A percentile compares a stretch with the other conserved stretches of the same genome.
phyloP scores from a whole-genome alignment of 2,888 invertebrate genomes.

The Caenorhabditis drosophilae region DNA sequence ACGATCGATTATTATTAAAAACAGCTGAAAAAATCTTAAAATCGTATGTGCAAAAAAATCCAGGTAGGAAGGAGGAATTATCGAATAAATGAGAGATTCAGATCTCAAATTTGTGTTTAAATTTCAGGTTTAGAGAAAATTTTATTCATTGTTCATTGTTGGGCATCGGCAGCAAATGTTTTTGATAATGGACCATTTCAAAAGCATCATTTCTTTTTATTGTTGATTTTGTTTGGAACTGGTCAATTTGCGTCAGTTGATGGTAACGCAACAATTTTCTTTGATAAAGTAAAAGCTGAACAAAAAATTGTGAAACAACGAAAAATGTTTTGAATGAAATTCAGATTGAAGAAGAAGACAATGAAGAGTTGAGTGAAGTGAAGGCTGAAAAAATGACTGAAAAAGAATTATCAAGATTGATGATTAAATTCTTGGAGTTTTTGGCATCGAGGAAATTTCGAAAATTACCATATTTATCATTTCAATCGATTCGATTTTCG shows the following conservation, averaged over 20 bases:
- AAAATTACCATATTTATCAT: slow-evolving; percentile 26
- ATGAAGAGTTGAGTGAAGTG: background rate
- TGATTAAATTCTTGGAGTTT: slow-evolving; percentile 43
- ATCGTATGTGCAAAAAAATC: slow-evolving; percentile 14
- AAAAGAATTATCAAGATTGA: slow-evolving; percentile 15
- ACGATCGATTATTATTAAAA: slow-evolving; percentile 6
- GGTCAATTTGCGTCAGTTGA: slow-evolving; percentile 28
- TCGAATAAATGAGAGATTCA: background rate
- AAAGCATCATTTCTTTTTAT: slow-evolving; percentile 26
- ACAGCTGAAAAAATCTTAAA: slow-evolving; percentile 11
- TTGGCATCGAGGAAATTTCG: slow-evolving; percentile 41
- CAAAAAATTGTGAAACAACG: no score
- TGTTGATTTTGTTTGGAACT: slow-evolving; percentile 37
- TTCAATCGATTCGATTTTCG: slow-evolving; percentile 19
- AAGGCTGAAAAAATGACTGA: background rate
- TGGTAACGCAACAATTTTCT: slow-evolving; percentile 15
- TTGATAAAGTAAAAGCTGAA: slow-evolving; percentile 11
- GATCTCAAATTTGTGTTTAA: background rate
- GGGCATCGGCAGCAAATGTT: slow-evolving; percentile 25
- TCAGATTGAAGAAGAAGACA: background rate
- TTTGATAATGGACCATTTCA: slow-evolving; percentile 21
- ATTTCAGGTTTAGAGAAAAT: slow-evolving; percentile 33
- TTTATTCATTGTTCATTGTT: slow-evolving; percentile 36
- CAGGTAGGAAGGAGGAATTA: slow-evolving; percentile 6
- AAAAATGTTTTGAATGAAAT: background rate